Conservation (phyloP, 2,113 vertebrate species). For the Cyprinodon brontotheroides region DNA sequence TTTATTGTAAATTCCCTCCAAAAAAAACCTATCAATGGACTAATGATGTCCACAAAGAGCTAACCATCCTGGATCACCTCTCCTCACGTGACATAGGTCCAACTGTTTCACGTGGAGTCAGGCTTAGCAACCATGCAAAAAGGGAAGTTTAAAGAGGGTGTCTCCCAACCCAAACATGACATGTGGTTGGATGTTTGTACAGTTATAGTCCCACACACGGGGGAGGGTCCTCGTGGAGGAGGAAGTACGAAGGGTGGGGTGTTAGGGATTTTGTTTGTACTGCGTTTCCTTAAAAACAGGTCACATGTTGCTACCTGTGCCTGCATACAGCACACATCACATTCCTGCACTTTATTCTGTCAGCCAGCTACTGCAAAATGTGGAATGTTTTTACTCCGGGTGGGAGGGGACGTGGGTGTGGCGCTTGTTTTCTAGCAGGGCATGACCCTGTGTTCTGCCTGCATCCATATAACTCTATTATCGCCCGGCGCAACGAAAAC, state of each 20-base stretch:
- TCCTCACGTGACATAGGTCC: constrained; percentile 25
- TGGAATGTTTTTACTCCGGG: constrained; percentile 25
- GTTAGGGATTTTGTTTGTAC: constrained; percentile 38
- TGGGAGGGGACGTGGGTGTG: constrained; percentile 17
- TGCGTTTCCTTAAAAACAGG: constrained; percentile 23
- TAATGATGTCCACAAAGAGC: neutral
- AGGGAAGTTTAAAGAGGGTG: constrained; percentile 2
- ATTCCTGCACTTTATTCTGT: constrained; percentile 40
- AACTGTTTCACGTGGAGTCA: constrained; percentile 58
- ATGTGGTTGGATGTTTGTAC: constrained; percentile 24
- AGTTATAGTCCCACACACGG: constrained; percentile 21
- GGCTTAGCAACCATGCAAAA: constrained; percentile 35
- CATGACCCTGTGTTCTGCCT: neutral
- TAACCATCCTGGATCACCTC: neutral
- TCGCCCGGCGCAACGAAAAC: neutral
- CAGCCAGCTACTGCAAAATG: constrained; percentile 19
- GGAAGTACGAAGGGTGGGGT: constrained; percentile 26
- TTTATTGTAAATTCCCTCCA: constrained; percentile 1
- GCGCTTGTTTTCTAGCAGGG: constrained; percentile 3
- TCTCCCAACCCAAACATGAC: constrained; percentile 12
- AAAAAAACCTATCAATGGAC: neutral
- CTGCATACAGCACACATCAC: constrained; percentile 12
- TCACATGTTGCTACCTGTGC: constrained; percentile 74
- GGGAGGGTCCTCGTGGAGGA: constrained; percentile 38
- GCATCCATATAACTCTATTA: neutral